Percentiles rank a stretch among this genome's conserved stretches.
phyloP scores from a whole-genome alignment of 1,140 invertebrate species.

The Venustaconcha ellipsiformis region DNA sequence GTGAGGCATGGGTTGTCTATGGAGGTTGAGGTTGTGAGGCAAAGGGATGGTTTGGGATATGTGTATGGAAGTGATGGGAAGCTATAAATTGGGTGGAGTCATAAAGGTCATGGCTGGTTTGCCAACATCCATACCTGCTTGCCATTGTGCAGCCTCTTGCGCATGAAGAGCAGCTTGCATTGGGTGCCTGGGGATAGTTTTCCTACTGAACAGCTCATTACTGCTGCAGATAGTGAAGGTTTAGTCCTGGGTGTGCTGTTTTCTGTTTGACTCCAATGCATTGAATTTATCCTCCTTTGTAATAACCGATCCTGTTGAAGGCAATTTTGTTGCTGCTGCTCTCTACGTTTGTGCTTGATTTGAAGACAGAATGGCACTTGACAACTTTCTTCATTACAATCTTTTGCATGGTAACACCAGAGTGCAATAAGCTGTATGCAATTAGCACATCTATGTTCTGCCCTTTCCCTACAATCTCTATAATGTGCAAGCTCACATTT shows the following conservation, averaged over 20 bases:
- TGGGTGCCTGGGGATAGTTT: constrained; percentile 79
- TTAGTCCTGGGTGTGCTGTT: constrained; percentile 57
- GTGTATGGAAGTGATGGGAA: constrained; percentile 11
- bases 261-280: constrained; percentile 70
- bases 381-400: constrained; percentile 94
- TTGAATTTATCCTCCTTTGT: constrained; percentile 84
- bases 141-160: constrained; percentile 82
- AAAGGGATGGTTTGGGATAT: constrained; percentile 30
- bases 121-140: constrained; percentile 39
- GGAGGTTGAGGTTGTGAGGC: constrained; percentile 10
- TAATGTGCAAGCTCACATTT: constrained; percentile 97
- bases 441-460: constrained; percentile 95
- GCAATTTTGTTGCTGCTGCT: constrained; percentile 94
- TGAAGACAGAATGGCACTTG: constrained; percentile 98
- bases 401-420: constrained; percentile 99
- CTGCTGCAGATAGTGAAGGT: constrained; percentile 27
- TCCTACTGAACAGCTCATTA: constrained; percentile 34
- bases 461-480: constrained; percentile 94
- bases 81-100: constrained; percentile 25
- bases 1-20: too few species aligned
- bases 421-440: constrained; percentile 99
- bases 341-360: constrained; percentile 96
- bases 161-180: constrained; percentile 91
- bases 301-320: constrained; percentile 88
- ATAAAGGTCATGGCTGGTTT: constrained; percentile 39